Conservation (phyloP, 2,113 vertebrate species). For the Caranx melampygus region DNA sequence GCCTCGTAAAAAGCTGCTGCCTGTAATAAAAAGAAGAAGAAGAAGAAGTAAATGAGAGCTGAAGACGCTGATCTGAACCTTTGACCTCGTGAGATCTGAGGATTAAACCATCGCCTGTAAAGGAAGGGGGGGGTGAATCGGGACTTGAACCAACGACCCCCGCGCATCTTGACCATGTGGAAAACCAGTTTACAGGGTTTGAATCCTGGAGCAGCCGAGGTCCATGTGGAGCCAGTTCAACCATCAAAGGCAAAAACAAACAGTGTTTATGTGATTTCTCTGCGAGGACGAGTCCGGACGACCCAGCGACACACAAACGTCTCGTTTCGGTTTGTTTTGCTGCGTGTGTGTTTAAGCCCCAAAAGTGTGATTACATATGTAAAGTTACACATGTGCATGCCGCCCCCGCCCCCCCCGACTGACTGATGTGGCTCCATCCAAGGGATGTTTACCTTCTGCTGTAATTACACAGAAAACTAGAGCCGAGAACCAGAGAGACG, state of each 20-base stretch:
- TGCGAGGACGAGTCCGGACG: slow-evolving; percentile 29
- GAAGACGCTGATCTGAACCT: slow-evolving; percentile 34
- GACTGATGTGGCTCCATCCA: slow-evolving; percentile 60
- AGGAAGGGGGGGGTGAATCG: slow-evolving; percentile 18
- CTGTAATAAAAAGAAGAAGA: neutral
- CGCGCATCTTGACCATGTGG: slow-evolving; percentile 46
- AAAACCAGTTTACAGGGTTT: slow-evolving; percentile 64
- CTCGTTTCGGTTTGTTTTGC: neutral
- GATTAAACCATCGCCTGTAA: slow-evolving; percentile 34
- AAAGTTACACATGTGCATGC: neutral
- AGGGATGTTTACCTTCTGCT: slow-evolving; percentile 59
- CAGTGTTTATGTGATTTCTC: slow-evolving; percentile 65
- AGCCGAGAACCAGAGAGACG: slow-evolving; percentile 5
- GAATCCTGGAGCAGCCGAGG: slow-evolving; percentile 44
- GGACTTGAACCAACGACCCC: slow-evolving; percentile 51
- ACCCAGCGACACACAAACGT: too few species aligned
- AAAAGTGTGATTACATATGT: slow-evolving; percentile 19
- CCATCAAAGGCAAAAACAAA: slow-evolving; percentile 76
- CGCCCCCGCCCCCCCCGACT: slow-evolving; percentile 41
- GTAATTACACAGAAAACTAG: slow-evolving; percentile 50
- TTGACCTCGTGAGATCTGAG: slow-evolving; percentile 13
- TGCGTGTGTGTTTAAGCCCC: slow-evolving; percentile 17
- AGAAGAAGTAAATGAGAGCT: slow-evolving; percentile 9
- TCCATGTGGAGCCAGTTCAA: slow-evolving; percentile 72
- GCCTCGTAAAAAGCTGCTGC: slow-evolving; percentile 25